Percentiles rank a stretch among this genome's conserved stretches.
Conservation (phyloP, 2,797 vertebrate species). For the Hemibagrus guttatus region DNA sequence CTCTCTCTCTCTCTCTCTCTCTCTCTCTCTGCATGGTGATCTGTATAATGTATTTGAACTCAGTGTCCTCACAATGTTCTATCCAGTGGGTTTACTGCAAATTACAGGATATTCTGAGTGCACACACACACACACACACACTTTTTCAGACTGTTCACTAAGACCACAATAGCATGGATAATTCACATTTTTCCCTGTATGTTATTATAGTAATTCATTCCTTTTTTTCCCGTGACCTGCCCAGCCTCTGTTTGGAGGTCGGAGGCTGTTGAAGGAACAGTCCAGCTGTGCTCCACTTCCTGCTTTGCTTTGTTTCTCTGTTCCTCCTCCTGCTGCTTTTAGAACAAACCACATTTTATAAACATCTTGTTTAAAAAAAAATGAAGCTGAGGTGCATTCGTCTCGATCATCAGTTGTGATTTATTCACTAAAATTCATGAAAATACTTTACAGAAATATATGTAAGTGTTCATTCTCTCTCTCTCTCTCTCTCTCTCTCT, state of each 20-base stretch:
- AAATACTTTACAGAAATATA: background rate
- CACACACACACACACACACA: background rate
- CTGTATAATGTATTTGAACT: constrained; percentile 37
- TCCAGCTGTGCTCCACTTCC: background rate
- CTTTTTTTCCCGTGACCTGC: background rate
- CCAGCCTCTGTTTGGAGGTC: background rate
- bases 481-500: background rate
- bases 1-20: background rate
- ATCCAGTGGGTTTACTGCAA: constrained; percentile 57
- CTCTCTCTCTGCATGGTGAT: constrained; percentile 38
- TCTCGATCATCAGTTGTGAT: background rate
- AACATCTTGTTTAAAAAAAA: too few species aligned
- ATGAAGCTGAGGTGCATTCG: background rate
- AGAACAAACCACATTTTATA: background rate
- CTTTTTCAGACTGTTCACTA: background rate
- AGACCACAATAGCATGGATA: background rate
- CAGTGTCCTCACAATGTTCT: constrained; percentile 50
- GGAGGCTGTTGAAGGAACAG: background rate
- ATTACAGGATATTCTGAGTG: constrained; percentile 57
- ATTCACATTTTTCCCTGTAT: background rate
- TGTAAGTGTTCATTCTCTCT: too few species aligned
- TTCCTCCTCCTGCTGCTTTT: background rate
- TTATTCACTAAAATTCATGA: background rate
- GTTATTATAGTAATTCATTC: background rate
- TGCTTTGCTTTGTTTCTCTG: background rate